Base-by-base conservation (phyloP, 2,888 invertebrate genomes). In the Apodemia mormo region DNA sequence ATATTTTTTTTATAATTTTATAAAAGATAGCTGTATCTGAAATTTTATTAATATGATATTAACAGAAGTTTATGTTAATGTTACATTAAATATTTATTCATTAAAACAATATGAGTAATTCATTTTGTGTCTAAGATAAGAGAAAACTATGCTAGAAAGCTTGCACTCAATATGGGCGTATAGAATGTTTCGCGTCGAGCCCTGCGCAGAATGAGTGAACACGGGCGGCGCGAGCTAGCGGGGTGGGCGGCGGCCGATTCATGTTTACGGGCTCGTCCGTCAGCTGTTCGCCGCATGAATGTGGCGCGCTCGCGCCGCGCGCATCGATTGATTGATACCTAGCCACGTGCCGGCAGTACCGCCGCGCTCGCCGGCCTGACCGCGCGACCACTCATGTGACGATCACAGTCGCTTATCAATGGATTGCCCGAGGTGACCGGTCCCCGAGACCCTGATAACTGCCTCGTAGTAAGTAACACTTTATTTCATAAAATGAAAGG, bases 261-360 rank as follows among this genome's bases (percentile, higher is more conserved):
- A 92, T 92, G 92, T 89, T 92, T 91, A 91, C 90, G 85, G 85
- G 84, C 85, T 84, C 84, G 85, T 84, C 85, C 89, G 92, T 92
- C 92, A 92, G 92, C 92, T 92, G 92, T 92, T 92, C 86, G 81
- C 82, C 84, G 81, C 86, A 88, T 91, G 91, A 92, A 91, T 91
- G 92, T 86, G 86, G 82, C 87, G 88, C 88, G 88, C 89, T 82
- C 86, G 89, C 89, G 88, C 87, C 79, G 78, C 80, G 79, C 80
- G 80, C 90, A 90, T 90, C 90, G 90, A 92, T 92, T 91, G 91
- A 90, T 86, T 89, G 89, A 88, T 88, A 90, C 88, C 87, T 49
- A 64, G 76, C 74, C 80, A 80, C 80, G 80, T 80, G 80, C 80
- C 77, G 30, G 10, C 61, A 88, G 89, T 89, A 80, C 81, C 82